Evolutionary conservation across 1,140 invertebrate species (phyloP).

Genomic region (Kradibia gibbosae): DNA sequence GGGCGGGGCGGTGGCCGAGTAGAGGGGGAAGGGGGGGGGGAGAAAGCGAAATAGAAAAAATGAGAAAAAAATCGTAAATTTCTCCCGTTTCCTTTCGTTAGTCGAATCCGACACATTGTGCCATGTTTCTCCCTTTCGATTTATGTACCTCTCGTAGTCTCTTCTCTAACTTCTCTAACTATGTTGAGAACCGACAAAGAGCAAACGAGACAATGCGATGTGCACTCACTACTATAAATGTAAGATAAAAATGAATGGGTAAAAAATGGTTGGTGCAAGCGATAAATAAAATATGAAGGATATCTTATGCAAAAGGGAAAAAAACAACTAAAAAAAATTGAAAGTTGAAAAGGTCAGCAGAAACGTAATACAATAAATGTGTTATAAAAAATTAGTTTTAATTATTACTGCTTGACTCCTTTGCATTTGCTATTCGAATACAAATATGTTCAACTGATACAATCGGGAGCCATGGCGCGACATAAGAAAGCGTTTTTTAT

Average conservation of each 20-base stretch:
- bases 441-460: too few species aligned
- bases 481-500: too few species aligned
- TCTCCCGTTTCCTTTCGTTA: slow-evolving; percentile 55
- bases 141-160: slow-evolving; percentile 56
- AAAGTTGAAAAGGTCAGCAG: too few species aligned
- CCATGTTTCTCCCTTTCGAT: slow-evolving; percentile 51
- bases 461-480: too few species aligned
- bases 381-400: too few species aligned
- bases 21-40: background rate
- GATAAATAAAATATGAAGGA: background rate
- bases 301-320: background rate
- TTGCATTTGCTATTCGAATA: too few species aligned
- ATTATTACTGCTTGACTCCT: too few species aligned
- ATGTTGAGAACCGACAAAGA: slow-evolving; percentile 44
- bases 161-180: slow-evolving; percentile 50
- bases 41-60: slow-evolving; percentile 1
- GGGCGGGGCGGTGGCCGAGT: too few species aligned
- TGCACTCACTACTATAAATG: background rate
- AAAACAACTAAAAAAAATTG: too few species aligned
- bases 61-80: slow-evolving; percentile 52
- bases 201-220: slow-evolving; percentile 27
- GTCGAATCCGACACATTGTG: slow-evolving; percentile 53
- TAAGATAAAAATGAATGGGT: slow-evolving; percentile 15
- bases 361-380: too few species aligned
- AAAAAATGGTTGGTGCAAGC: background rate